Conservation (phyloP, 1,140 invertebrate species). For the Trachymyrmex septentrionalis region DNA sequence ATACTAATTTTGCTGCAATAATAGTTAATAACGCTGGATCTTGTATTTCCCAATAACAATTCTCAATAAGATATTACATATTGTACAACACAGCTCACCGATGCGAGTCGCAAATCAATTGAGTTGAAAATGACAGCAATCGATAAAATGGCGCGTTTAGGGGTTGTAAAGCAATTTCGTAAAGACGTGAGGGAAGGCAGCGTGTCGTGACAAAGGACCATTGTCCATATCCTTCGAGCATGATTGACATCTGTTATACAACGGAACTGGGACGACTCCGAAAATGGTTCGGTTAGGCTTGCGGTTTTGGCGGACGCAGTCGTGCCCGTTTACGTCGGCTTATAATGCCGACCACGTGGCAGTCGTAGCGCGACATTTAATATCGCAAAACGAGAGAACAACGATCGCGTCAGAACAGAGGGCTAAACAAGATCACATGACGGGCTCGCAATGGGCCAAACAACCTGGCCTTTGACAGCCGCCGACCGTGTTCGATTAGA, state of each 20-base stretch:
- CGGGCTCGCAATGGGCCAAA: slow-evolving; percentile 69
- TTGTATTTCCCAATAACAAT: slow-evolving; percentile 1
- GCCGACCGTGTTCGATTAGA: slow-evolving; percentile 49
- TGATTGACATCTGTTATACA: slow-evolving; percentile 68
- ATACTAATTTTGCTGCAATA: not conserved
- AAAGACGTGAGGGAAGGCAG: slow-evolving; percentile 53
- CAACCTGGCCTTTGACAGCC: slow-evolving; percentile 69
- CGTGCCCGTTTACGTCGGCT: slow-evolving; percentile 53
- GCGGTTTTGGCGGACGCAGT: slow-evolving; percentile 54
- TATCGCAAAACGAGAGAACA: slow-evolving; percentile 65
- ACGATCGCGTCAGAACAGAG: slow-evolving; percentile 50
- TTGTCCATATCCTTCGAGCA: slow-evolving; percentile 58
- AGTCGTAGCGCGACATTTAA: slow-evolving; percentile 64
- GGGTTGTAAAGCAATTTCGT: slow-evolving; percentile 58
- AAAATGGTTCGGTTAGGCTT: slow-evolving; percentile 56
- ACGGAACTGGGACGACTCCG: slow-evolving; percentile 54
- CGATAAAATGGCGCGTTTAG: slow-evolving; percentile 47
- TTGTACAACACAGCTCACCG: not conserved
- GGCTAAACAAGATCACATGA: slow-evolving; percentile 76
- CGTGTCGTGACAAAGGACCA: slow-evolving; percentile 58
- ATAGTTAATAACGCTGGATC: not conserved
- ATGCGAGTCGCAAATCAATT: slow-evolving; percentile 27
- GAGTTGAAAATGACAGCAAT: slow-evolving; percentile 54
- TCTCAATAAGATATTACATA: slow-evolving; percentile 22
- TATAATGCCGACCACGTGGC: slow-evolving; percentile 59